phyloP scores from a whole-genome alignment of 1,140 invertebrate species.

The Goniozus legneri region DNA sequence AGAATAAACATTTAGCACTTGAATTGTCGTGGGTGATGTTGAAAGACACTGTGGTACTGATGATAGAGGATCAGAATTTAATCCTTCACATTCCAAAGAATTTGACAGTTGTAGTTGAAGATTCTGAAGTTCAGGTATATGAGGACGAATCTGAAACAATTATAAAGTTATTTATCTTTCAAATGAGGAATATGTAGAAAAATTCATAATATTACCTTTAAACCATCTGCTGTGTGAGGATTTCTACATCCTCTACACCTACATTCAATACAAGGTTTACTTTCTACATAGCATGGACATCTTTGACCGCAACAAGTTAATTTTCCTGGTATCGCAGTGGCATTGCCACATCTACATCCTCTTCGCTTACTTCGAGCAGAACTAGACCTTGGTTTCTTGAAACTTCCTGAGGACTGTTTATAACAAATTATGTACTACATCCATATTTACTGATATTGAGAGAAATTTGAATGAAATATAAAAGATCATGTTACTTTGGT shows the following conservation, averaged over 20 bases:
- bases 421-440: constrained; percentile 3
- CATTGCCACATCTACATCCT: constrained; percentile 89
- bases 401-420: constrained; percentile 39
- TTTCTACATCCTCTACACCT: constrained; percentile 88
- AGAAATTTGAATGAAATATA: too few species aligned
- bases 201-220: constrained; percentile 60
- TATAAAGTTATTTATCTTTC: constrained; percentile 3
- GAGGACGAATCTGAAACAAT: constrained; percentile 59
- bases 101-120: constrained; percentile 48
- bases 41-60: constrained; percentile 47
- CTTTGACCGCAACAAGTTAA: constrained; percentile 88
- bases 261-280: constrained; percentile 81
- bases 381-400: constrained; percentile 50
- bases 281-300: constrained; percentile 88
- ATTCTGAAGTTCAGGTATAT: constrained; percentile 61
- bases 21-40: constrained; percentile 49
- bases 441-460: not conserved
- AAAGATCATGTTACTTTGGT: constrained; percentile 50
- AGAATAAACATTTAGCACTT: constrained; percentile 53
- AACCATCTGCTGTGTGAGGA: constrained; percentile 75
- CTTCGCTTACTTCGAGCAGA: constrained; percentile 58
- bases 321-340: constrained; percentile 81
- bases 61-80: constrained; percentile 41
- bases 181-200: not conserved
- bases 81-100: constrained; percentile 43